These are phyloP conservation scores for Periophthalmus modestus DNA, from an alignment of 2,113 vertebrate genomes.

Conservation along the genomic window DNA sequence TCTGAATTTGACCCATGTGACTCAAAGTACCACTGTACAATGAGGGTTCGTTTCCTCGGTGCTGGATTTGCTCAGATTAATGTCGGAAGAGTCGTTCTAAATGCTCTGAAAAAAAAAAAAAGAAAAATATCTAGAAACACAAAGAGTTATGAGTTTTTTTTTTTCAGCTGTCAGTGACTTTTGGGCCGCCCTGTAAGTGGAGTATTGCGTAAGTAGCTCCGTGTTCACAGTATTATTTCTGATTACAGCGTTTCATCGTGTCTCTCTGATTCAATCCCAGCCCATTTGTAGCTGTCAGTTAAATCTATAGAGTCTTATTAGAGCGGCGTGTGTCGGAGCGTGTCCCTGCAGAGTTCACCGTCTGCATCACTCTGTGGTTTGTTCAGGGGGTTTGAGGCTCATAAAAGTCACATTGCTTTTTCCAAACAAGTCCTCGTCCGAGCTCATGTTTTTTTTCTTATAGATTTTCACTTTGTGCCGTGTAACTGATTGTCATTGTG, in stretches of 20 bases:
- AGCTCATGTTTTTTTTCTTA: slow-evolving; percentile 62
- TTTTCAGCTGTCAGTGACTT: too few relatives aligned
- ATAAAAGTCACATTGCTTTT: slow-evolving; percentile 61
- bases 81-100: too few relatives aligned
- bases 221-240: too few relatives aligned
- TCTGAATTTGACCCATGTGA: too few relatives aligned
- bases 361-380: slow-evolving; percentile 66
- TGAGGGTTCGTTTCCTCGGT: too few relatives aligned
- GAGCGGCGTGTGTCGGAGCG: slow-evolving; percentile 69
- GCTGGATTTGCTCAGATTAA: too few relatives aligned
- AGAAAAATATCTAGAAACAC: too few relatives aligned
- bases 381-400: slow-evolving; percentile 58
- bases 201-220: too few relatives aligned
- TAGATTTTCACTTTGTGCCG: slow-evolving; percentile 73
- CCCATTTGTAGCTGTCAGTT: slow-evolving; percentile 63
- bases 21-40: too few relatives aligned
- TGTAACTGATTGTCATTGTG: slow-evolving; percentile 72
- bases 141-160: too few relatives aligned
- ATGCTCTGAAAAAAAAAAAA: too few relatives aligned
- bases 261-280: slow-evolving; percentile 57
- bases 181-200: too few relatives aligned
- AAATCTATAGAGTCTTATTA: slow-evolving; percentile 66
- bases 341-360: slow-evolving; percentile 63
- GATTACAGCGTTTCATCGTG: slow-evolving; percentile 51
- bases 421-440: slow-evolving; percentile 61